Conservation (phyloP, 2,888 invertebrate genomes). For the Heteromurus nitidus region DNA sequence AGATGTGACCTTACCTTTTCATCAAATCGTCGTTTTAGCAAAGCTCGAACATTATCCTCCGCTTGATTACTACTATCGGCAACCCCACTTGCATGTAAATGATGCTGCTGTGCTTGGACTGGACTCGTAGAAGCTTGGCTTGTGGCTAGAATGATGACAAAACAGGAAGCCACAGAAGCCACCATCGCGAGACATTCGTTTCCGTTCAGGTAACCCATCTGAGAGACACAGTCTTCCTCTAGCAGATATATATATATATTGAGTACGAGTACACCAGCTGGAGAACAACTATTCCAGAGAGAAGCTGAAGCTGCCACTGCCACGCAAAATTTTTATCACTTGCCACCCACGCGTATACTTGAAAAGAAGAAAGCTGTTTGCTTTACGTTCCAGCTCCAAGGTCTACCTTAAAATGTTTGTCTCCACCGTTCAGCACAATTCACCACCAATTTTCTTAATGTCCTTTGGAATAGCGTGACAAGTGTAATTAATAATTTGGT, state of each 20-base stretch:
- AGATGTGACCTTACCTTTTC: conserved; percentile 70
- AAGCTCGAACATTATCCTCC: conserved; percentile 70
- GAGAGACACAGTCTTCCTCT: too few relatives aligned
- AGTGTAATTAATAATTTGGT: neutral
- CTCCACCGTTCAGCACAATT: too few relatives aligned
- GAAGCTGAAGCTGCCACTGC: too few relatives aligned
- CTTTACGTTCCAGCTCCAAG: too few relatives aligned
- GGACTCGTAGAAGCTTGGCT: conserved; percentile 28
- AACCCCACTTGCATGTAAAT: conserved; percentile 11
- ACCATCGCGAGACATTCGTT: conserved; percentile 12
- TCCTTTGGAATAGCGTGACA: neutral
- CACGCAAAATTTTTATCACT: too few relatives aligned
- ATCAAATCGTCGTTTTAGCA: conserved; percentile 71
- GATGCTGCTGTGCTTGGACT: neutral
- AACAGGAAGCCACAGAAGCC: conserved; percentile 50
- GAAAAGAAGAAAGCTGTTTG: too few relatives aligned
- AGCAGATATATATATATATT: too few relatives aligned
- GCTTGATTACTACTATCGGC: conserved; percentile 58
- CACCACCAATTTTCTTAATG: neutral
- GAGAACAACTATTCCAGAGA: too few relatives aligned
- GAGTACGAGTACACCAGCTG: too few relatives aligned
- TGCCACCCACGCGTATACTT: too few relatives aligned
- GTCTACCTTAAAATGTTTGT: too few relatives aligned
- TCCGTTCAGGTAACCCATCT: conserved; percentile 19
- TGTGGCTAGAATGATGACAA: conserved; percentile 11